phyloP scores from a whole-genome alignment of 2,113 vertebrate species.

The Propithecus coquereli region DNA sequence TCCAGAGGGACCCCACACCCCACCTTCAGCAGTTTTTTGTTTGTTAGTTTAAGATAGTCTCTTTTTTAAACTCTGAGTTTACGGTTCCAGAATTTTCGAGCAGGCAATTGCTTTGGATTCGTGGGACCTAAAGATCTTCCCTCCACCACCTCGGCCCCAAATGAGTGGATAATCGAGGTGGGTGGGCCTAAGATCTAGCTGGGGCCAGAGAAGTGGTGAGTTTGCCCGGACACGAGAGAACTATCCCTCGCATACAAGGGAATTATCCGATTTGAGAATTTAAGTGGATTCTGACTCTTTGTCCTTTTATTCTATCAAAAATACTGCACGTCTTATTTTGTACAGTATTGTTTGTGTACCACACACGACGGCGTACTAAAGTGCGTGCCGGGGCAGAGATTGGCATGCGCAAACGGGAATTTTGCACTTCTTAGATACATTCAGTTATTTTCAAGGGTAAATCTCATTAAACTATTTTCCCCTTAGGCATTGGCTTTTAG shows the following conservation, averaged over 20 bases:
- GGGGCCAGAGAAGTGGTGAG: not conserved
- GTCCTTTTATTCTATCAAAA: not conserved
- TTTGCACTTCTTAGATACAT: not conserved
- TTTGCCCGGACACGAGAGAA: not conserved
- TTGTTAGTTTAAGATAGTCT: not conserved
- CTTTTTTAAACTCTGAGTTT: not conserved
- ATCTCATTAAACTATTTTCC: not conserved
- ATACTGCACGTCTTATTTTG: not conserved
- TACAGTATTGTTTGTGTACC: not conserved
- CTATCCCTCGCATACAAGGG: not conserved
- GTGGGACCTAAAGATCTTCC: not conserved
- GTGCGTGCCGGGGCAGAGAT: not conserved
- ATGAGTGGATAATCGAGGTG: not conserved
- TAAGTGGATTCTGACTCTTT: not conserved
- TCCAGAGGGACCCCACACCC: not conserved
- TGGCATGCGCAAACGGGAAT: not conserved
- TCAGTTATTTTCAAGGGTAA: not conserved
- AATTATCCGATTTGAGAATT: not conserved
- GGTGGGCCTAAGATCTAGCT: not conserved
- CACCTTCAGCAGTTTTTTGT: not conserved
- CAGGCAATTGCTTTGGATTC: not conserved
- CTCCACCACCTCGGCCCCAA: fast-evolving
- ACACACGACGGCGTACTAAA: not conserved
- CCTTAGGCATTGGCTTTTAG: not conserved
- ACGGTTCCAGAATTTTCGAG: not conserved